Base-by-base conservation (phyloP, 2,797 vertebrate species). In the Cacajao melanocephalus region DNA sequence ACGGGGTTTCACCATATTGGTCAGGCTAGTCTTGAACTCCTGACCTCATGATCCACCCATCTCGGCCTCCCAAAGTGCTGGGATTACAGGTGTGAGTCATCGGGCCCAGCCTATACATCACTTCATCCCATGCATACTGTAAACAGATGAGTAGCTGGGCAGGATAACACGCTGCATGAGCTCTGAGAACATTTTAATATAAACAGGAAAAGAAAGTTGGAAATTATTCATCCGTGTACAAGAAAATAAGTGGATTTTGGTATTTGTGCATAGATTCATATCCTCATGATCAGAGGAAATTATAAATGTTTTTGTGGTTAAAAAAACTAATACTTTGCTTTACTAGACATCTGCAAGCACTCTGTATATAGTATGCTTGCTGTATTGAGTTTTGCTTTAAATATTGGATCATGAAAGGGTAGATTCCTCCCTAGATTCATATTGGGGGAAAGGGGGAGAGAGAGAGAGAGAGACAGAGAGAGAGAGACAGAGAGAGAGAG, bases 351-450 rank as follows among this genome's bases (percentile, higher is more conserved):
- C 44, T 76, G 30, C 48, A 85, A 90, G 73, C 75, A 80, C 15
- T 72, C 39, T 88, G 15, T 76, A 64, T n/a, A 76, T 7, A 58
- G 15, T 48, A 82, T 46, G 30, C 50, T 52, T 46, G 52, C 26
- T 89, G 33, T 90, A 33, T 48, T 91, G 67, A 55, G 20, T 82
- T 96, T 93, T 94, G 15, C 80, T 96, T 88, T 96, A 92, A 97
- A 97, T 58, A 92, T 39, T 90, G 79, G 82, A 72, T 86, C 55
- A 72, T 61, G 55, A 95, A 97, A 96, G 92, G 58, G 73, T 94
- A 88, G 95, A 97, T 95, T 92, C 41, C 90, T 88, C 72, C 44
- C 24, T 64, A 94, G 52, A 82, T 52, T 39, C n/a, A 55, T 39
- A 76, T 4, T 92, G 81, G 36, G 52, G 7, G 52, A 20, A 22